phyloP scores from a whole-genome alignment of 2,888 invertebrate species.

The Leptinotarsa haldemani region DNA sequence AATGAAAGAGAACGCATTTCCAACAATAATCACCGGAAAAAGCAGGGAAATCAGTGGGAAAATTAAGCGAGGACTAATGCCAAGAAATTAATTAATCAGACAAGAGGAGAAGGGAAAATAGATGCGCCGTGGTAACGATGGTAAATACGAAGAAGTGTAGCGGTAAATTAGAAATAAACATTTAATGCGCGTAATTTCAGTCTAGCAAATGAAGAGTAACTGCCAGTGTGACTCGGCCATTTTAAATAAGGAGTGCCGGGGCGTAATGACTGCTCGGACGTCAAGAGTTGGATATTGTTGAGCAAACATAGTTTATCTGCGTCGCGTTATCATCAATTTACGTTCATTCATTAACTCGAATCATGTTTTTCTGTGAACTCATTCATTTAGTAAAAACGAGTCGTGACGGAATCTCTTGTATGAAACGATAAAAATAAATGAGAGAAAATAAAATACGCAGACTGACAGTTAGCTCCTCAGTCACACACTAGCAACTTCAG shows the following conservation, averaged over 20 bases:
- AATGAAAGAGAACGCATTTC: neutral
- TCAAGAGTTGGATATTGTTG: conserved; percentile 1
- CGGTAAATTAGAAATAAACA: conserved; percentile 60
- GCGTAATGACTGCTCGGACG: conserved; percentile 13
- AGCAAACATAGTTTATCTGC: neutral
- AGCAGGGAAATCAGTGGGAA: conserved; percentile 33
- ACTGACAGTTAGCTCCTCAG: too few species aligned
- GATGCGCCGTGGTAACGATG: conserved; percentile 50
- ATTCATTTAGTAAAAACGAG: too few species aligned
- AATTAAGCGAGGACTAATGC: conserved; percentile 54
- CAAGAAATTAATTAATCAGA: conserved; percentile 59
- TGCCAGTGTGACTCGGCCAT: conserved; percentile 40
- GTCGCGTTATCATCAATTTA: neutral
- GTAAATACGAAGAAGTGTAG: conserved; percentile 54
- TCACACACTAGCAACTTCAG: too few species aligned
- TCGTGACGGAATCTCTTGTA: too few species aligned
- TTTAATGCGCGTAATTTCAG: conserved; percentile 58
- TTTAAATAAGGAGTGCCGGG: conserved; percentile 26
- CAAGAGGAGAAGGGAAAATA: conserved; percentile 52
- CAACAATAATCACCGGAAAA: neutral
- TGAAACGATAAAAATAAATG: too few species aligned
- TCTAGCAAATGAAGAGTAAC: conserved; percentile 58
- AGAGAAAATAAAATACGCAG: too few species aligned
- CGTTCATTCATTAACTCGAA: neutral
- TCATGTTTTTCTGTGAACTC: neutral